Evolutionary conservation across 2,888 invertebrate genomes (phyloP).

Genomic region (Mythimna lalbum): DNA sequence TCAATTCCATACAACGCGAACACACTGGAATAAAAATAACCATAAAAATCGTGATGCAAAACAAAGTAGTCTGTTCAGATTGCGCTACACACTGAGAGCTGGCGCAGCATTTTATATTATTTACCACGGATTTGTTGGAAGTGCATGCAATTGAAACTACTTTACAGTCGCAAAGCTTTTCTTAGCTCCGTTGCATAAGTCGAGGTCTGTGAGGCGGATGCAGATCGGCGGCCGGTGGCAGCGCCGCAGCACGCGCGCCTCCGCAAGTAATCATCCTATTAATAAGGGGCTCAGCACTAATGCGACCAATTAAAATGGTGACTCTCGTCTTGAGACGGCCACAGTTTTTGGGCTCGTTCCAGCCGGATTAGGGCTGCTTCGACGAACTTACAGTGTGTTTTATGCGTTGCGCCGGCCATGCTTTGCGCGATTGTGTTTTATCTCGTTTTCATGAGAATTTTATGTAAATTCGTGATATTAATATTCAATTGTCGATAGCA

Average conservation of each 20-base stretch:
- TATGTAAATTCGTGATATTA: constrained; percentile 81
- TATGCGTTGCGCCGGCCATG: constrained; percentile 65
- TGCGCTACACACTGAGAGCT: constrained; percentile 54
- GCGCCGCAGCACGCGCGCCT: constrained; percentile 67
- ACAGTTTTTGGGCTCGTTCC: constrained; percentile 90
- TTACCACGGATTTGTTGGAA: constrained; percentile 67
- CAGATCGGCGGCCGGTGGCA: constrained; percentile 66
- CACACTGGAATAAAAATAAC: constrained; percentile 56
- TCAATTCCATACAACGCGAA: constrained; percentile 46
- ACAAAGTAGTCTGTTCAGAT: constrained; percentile 53
- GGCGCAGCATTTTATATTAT: constrained; percentile 64
- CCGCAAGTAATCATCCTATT: constrained; percentile 90
- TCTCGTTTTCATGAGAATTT: constrained; percentile 75
- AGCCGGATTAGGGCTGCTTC: constrained; percentile 84
- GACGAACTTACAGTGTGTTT: constrained; percentile 75
- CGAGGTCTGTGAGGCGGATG: constrained; percentile 68
- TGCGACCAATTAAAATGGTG: constrained; percentile 89
- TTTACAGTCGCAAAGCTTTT: constrained; percentile 74
- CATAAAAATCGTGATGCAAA: constrained; percentile 47
- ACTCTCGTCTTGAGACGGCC: constrained; percentile 87
- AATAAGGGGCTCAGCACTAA: constrained; percentile 88
- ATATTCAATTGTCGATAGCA: constrained; percentile 85
- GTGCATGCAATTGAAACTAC: constrained; percentile 64
- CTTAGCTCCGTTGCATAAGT: constrained; percentile 77
- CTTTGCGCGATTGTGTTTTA: constrained; percentile 69